Conservation (phyloP, 2,888 invertebrate species). For the Philhelius pedissequus region DNA sequence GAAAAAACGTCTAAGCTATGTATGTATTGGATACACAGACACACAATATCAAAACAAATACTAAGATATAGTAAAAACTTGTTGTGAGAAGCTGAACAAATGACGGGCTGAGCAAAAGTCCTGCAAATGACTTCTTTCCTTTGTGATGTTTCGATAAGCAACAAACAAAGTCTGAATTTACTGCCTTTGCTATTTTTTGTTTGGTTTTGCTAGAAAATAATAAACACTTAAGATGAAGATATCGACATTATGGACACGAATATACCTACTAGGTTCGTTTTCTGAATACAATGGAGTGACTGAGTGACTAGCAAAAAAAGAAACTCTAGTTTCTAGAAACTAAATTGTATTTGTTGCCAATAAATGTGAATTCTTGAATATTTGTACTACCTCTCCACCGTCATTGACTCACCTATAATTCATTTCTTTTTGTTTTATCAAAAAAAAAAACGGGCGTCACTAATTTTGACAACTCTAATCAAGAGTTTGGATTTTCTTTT, state of each 20-base stretch:
- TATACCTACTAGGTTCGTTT: background rate
- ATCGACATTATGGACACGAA: slow-evolving; percentile 14
- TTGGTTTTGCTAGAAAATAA: slow-evolving; percentile 7
- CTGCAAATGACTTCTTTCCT: slow-evolving; percentile 27
- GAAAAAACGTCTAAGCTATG: background rate
- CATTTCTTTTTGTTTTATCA: background rate
- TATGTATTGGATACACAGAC: background rate
- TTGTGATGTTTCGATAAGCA: slow-evolving; percentile 23
- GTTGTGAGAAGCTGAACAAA: slow-evolving; percentile 16
- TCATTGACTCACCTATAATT: background rate
- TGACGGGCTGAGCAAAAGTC: slow-evolving; percentile 3
- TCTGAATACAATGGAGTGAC: background rate
- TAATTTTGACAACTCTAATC: background rate
- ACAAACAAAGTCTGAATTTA: background rate
- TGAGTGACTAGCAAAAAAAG: background rate
- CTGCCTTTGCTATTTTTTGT: background rate
- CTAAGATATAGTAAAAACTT: background rate
- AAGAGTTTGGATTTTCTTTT: background rate
- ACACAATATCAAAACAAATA: background rate
- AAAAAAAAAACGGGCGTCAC: background rate
- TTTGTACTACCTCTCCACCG: background rate
- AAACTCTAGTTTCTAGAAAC: background rate
- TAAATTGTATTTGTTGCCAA: background rate
- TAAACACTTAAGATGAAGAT: slow-evolving; percentile 25
- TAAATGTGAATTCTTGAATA: background rate